These are phyloP conservation scores for Cheilosia impressa DNA, from an alignment of 2,888 invertebrate species.

Conservation along the genomic window DNA sequence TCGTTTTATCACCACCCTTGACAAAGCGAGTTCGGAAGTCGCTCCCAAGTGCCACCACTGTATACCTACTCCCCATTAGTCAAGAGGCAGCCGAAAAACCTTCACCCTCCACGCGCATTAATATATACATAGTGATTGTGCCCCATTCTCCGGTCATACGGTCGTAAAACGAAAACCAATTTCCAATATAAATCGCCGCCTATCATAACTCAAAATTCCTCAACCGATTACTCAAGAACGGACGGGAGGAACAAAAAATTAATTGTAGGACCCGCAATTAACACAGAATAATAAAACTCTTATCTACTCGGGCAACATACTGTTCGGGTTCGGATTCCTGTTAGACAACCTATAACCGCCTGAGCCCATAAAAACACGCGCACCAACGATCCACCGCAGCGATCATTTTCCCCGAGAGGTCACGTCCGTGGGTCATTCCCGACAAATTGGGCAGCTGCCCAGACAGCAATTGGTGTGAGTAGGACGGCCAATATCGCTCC, in stretches of 20 bases:
- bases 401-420: constrained; percentile 50
- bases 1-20: constrained; percentile 52
- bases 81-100: constrained; percentile 31
- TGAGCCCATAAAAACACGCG: constrained; percentile 22
- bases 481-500: constrained; percentile 44
- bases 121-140: background rate
- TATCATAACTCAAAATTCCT: constrained; percentile 52
- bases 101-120: constrained; percentile 13
- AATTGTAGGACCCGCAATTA: constrained; percentile 52
- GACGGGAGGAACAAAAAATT: background rate
- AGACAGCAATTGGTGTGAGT: constrained; percentile 31
- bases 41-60: background rate
- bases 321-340: constrained; percentile 46
- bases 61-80: constrained; percentile 13
- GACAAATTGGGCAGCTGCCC: constrained; percentile 63
- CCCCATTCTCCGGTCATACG: background rate
- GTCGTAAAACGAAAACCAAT: constrained; percentile 64
- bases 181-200: constrained; percentile 34
- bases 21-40: constrained; percentile 47
- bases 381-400: constrained; percentile 19
- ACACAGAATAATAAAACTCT: constrained; percentile 61
- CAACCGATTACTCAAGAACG: constrained; percentile 58
- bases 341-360: constrained; percentile 54
- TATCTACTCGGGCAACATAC: constrained; percentile 35
- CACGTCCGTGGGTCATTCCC: constrained; percentile 47